A percentile compares a stretch with the other conserved stretches of the same genome.
phyloP scores from a whole-genome alignment of 2,888 invertebrate species.

The Hydroisotoma schaefferi region DNA sequence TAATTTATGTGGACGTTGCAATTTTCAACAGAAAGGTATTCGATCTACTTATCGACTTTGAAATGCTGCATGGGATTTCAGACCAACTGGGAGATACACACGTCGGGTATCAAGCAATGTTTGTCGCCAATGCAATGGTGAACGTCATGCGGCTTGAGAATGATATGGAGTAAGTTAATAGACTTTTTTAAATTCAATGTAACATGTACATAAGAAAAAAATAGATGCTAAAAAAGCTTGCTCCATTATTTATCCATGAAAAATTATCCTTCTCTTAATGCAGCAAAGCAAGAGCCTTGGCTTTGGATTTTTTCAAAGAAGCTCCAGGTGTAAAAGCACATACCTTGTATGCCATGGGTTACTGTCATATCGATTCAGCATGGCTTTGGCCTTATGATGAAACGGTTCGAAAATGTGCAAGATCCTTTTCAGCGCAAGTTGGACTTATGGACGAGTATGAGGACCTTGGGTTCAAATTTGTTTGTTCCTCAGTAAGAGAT shows the following conservation, averaged over 20 bases:
- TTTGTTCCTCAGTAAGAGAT: constrained; percentile 53
- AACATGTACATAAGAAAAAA: too few relatives aligned
- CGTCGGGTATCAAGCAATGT: constrained; percentile 55
- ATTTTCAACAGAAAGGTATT: constrained; percentile 52
- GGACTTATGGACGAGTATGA: constrained; percentile 55
- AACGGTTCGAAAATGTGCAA: constrained; percentile 56
- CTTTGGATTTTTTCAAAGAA: constrained; percentile 51
- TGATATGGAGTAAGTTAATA: background rate
- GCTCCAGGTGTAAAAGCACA: constrained; percentile 54
- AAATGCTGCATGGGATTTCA: constrained; percentile 53
- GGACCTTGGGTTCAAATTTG: constrained; percentile 53
- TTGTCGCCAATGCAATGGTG: constrained; percentile 55
- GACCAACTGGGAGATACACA: constrained; percentile 51
- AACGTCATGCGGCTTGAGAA: constrained; percentile 50
- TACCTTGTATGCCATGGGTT: constrained; percentile 54
- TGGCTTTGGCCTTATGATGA: constrained; percentile 58
- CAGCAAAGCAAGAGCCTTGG: constrained; percentile 49
- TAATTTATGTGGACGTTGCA: constrained; percentile 52
- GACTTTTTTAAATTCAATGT: background rate
- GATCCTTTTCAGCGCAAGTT: constrained; percentile 55
- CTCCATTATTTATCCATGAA: too few relatives aligned
- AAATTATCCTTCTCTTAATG: constrained; percentile 13
- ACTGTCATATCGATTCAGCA: constrained; percentile 57
- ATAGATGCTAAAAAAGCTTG: too few relatives aligned
- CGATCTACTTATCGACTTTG: constrained; percentile 53